Evolutionary conservation across 2,797 vertebrate species (phyloP).

Genomic region (Acrocephalus scirpaceus): DNA sequence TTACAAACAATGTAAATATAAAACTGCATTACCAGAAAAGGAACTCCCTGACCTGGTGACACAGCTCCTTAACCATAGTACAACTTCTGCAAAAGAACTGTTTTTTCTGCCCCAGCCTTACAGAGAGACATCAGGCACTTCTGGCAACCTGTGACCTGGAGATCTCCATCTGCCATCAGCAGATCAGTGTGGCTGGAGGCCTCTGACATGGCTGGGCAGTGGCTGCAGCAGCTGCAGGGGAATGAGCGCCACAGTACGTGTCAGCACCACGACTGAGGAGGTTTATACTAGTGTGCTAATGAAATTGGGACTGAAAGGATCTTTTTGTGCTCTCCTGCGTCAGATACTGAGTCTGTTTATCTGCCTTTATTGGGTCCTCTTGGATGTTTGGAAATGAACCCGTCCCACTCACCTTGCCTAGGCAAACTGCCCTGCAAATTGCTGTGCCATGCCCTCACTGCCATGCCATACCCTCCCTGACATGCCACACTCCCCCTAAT

Average conservation of each 20-base stretch:
- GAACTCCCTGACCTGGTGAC: fast-evolving
- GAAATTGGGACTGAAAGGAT: neutral
- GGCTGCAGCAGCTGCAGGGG: neutral
- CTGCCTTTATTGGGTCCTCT: neutral
- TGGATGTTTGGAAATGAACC: neutral
- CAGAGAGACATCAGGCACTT: too few species aligned
- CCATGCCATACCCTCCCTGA: fast-evolving
- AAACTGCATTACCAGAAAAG: neutral
- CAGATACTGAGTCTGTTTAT: neutral
- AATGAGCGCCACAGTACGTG: neutral
- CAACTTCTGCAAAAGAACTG: neutral
- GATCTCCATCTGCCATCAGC: neutral
- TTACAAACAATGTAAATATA: neutral
- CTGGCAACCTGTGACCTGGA: neutral
- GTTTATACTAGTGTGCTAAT: fast-evolving
- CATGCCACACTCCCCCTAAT: fast-evolving
- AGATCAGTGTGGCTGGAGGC: neutral
- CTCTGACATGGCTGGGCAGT: neutral
- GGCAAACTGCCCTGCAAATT: neutral
- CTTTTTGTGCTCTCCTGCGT: neutral
- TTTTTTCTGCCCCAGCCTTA: neutral
- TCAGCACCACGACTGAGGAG: too few species aligned
- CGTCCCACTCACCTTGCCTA: fast-evolving
- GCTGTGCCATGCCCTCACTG: too few species aligned
- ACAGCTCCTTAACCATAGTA: neutral